phyloP scores from a whole-genome alignment of 1,140 invertebrate species.

The Bradynema listronoti region DNA sequence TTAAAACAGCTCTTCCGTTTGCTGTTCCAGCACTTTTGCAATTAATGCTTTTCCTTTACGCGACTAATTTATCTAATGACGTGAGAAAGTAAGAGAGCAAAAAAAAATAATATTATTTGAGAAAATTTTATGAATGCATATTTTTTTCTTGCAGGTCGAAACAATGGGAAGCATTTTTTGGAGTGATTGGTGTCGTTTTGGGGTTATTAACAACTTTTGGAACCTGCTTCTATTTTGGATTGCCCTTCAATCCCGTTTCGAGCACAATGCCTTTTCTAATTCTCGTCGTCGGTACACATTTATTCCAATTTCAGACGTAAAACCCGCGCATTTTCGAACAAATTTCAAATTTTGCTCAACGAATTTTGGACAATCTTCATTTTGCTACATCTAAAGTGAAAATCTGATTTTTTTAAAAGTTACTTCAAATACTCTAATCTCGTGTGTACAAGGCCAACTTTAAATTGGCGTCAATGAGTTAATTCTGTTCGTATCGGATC shows the following conservation, averaged over 20 bases:
- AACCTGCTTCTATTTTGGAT: slow-evolving; percentile 50
- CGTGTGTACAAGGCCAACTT: no score
- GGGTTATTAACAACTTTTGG: slow-evolving; percentile 53
- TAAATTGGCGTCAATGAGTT: no score
- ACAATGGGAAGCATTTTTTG: slow-evolving; percentile 54
- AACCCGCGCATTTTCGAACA: no score
- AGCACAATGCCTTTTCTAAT: slow-evolving; percentile 57
- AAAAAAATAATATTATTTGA: not conserved
- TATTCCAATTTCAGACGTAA: no score
- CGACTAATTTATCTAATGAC: slow-evolving; percentile 49
- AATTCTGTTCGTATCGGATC: no score
- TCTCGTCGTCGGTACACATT: slow-evolving; percentile 46
- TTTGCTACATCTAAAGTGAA: no score
- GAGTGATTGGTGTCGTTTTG: slow-evolving; percentile 52
- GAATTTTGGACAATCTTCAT: no score
- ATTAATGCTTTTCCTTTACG: slow-evolving; percentile 53
- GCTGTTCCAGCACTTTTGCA: slow-evolving; percentile 54
- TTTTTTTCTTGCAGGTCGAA: slow-evolving; percentile 35
- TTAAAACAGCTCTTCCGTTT: slow-evolving; percentile 53
- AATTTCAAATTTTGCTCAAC: no score
- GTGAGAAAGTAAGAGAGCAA: slow-evolving; percentile 36
- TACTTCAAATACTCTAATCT: no score
- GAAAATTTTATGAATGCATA: slow-evolving; percentile 1
- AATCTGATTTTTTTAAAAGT: no score
- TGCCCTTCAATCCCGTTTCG: slow-evolving; percentile 55